Evolutionary conservation across 2,888 invertebrate species (phyloP).

Genomic region (Merodon equestris): DNA sequence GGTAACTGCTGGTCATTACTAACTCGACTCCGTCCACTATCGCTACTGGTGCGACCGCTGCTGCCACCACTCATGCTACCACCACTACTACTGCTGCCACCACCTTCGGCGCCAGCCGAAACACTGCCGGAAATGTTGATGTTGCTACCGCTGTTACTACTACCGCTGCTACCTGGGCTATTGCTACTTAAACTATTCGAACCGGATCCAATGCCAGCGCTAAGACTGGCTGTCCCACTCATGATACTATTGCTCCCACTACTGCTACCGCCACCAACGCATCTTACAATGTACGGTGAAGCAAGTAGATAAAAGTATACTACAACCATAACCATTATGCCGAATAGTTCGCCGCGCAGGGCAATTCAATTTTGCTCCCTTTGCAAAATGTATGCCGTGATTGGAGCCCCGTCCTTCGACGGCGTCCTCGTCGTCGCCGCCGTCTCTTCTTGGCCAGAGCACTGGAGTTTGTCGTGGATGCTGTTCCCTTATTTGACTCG

Average conservation of each 20-base stretch:
- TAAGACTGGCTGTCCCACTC: slow-evolving; percentile 64
- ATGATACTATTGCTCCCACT: slow-evolving; percentile 55
- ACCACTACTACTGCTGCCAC: slow-evolving; percentile 63
- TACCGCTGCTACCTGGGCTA: slow-evolving; percentile 55
- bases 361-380: slow-evolving; percentile 64
- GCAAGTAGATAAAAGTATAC: slow-evolving; percentile 73
- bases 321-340: slow-evolving; percentile 78
- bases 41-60: slow-evolving; percentile 72
- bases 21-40: slow-evolving; percentile 60
- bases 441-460: slow-evolving; percentile 26
- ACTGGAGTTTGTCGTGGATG: slow-evolving; percentile 45
- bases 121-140: slow-evolving; percentile 53
- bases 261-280: slow-evolving; percentile 72
- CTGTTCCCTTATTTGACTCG: slow-evolving; percentile 53
- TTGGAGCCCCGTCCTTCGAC: slow-evolving; percentile 38
- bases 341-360: slow-evolving; percentile 64
- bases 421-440: slow-evolving; percentile 35
- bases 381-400: slow-evolving; percentile 44
- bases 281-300: slow-evolving; percentile 72
- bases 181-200: slow-evolving; percentile 63
- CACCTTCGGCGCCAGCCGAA: slow-evolving; percentile 38
- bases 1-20: slow-evolving; percentile 77
- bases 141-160: slow-evolving; percentile 60
- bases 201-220: slow-evolving; percentile 59
- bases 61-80: slow-evolving; percentile 66